These are phyloP conservation scores for Microcebus tavaratra DNA, from an alignment of 2,113 vertebrate species.

Conservation along the genomic window DNA sequence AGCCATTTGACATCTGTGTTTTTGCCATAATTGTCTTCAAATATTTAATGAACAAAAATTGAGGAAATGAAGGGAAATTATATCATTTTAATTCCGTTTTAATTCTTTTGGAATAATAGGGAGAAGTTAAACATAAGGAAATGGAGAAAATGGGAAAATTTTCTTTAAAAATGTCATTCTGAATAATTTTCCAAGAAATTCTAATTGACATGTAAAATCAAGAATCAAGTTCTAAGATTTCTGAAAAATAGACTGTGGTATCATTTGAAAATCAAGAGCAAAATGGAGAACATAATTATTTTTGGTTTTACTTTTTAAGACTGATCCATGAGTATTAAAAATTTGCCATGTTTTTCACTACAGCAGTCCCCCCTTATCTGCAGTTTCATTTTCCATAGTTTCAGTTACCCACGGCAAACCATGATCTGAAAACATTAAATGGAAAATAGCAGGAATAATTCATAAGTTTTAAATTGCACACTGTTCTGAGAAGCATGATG, in stretches of 20 bases:
- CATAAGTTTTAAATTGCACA: not conserved
- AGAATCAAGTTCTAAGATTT: not conserved
- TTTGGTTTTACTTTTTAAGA: not conserved
- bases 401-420: not conserved
- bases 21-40: constrained; percentile 7
- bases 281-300: not conserved
- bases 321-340: not conserved
- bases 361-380: not conserved
- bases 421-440: not conserved
- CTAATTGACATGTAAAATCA: not conserved
- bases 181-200: constrained; percentile 48
- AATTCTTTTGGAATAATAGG: not conserved
- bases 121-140: constrained; percentile 10
- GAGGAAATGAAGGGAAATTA: not conserved
- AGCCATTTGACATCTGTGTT: not conserved
- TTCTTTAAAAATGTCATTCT: not conserved
- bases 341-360: not conserved
- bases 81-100: constrained; percentile 30
- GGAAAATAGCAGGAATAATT: not conserved
- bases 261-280: not conserved
- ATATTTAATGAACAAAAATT: not conserved
- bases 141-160: not conserved
- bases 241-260: not conserved
- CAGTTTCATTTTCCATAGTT: not conserved
- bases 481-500: not conserved